phyloP scores from a whole-genome alignment of 1,140 invertebrate species.

The Chrysoperla carnea region DNA sequence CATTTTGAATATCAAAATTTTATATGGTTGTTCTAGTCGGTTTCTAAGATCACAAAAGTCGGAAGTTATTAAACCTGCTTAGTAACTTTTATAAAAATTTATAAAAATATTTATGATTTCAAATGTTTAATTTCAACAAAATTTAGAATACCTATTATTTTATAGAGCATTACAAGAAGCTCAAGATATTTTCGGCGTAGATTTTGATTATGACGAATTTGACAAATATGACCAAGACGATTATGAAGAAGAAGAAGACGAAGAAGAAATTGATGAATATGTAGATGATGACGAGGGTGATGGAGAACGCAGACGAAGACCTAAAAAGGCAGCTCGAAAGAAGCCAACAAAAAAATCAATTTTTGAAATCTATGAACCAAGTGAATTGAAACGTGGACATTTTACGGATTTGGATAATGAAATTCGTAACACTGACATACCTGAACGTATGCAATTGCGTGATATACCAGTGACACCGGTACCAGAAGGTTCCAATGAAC shows the following conservation, averaged over 20 bases:
- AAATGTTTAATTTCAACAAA: slow-evolving; percentile 7
- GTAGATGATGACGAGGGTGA: slow-evolving; percentile 21
- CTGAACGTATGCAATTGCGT: slow-evolving; percentile 82
- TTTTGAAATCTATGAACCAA: slow-evolving; percentile 92
- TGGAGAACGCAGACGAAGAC: slow-evolving; percentile 29
- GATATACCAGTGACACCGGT: slow-evolving; percentile 71
- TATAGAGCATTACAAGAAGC: slow-evolving; percentile 85
- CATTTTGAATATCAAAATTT: not conserved
- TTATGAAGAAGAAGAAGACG: slow-evolving; percentile 65
- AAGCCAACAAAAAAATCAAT: slow-evolving; percentile 77
- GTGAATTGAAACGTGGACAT: slow-evolving; percentile 88
- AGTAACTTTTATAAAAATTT: slow-evolving; percentile 1
- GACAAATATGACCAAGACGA: slow-evolving; percentile 75
- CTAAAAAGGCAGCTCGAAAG: slow-evolving; percentile 57
- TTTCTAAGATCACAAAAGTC: not conserved
- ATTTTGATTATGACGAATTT: slow-evolving; percentile 96
- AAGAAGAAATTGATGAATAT: slow-evolving; percentile 45
- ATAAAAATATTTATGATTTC: slow-evolving; percentile 3
- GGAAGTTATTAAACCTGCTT: not conserved
- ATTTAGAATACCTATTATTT: too few species aligned
- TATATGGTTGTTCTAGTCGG: not conserved
- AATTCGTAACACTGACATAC: slow-evolving; percentile 76
- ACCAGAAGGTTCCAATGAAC: slow-evolving; percentile 65
- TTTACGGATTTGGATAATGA: slow-evolving; percentile 91
- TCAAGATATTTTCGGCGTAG: slow-evolving; percentile 97